phyloP scores from a whole-genome alignment of 2,888 invertebrate genomes.

The Ecdyonurus torrentis region DNA sequence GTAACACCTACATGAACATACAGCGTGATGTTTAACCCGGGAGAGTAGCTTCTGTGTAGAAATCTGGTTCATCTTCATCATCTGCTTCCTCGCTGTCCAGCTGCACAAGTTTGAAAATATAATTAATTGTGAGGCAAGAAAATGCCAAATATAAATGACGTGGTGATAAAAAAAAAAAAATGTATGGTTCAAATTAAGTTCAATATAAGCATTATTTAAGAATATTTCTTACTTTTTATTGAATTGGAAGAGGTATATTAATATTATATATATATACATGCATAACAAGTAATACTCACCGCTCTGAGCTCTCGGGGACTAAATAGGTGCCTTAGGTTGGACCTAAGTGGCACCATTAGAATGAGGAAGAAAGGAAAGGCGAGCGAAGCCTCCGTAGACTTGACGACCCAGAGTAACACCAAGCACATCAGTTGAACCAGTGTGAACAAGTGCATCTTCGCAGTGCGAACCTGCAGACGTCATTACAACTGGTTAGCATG shows the following conservation, averaged over 20 bases:
- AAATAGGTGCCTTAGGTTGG: slow-evolving; percentile 54
- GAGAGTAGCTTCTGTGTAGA: slow-evolving; percentile 80
- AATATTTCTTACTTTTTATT: no score
- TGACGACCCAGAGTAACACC: slow-evolving; percentile 66
- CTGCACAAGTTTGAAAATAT: slow-evolving; percentile 28
- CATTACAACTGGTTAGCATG: no score
- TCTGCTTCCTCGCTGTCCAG: slow-evolving; percentile 71
- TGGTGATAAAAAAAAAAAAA: no score
- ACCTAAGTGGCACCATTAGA: slow-evolving; percentile 75
- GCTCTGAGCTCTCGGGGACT: slow-evolving; percentile 67
- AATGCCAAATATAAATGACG: no score
- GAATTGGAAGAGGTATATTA: no score
- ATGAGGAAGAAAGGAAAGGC: slow-evolving; percentile 90
- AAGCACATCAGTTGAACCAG: slow-evolving; percentile 66
- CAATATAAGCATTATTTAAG: no score
- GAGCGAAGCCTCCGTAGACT: slow-evolving; percentile 74
- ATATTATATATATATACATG: no score
- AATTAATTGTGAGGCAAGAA: no score
- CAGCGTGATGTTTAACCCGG: slow-evolving; percentile 43
- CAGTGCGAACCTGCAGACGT: slow-evolving; percentile 61
- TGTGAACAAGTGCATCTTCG: slow-evolving; percentile 87
- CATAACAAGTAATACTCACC: no score
- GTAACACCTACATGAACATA: no score
- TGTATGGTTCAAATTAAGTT: no score
- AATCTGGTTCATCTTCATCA: slow-evolving; percentile 79